phyloP scores from a whole-genome alignment of 2,888 invertebrate species.

The Leptinotarsa juncta region DNA sequence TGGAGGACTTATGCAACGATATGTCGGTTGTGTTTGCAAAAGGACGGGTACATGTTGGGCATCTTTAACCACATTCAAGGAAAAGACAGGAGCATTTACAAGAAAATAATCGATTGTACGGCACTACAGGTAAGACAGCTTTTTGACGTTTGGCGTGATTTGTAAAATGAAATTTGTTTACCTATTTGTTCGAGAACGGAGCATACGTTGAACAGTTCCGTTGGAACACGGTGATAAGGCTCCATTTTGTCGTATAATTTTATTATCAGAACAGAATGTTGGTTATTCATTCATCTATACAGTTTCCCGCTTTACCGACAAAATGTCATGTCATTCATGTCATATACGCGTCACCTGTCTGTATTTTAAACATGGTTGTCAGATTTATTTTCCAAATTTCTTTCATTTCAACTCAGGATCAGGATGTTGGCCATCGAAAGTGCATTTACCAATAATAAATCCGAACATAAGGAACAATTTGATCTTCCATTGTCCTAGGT shows the following conservation, averaged over 20 bases:
- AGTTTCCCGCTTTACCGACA: slow-evolving; percentile 33
- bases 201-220: neutral
- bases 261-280: neutral
- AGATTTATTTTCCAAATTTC: neutral
- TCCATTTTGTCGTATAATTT: neutral
- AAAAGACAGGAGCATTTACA: slow-evolving; percentile 64
- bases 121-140: slow-evolving; percentile 63
- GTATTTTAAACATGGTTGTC: neutral
- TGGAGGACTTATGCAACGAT: slow-evolving; percentile 73
- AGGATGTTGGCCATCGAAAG: too few relatives aligned
- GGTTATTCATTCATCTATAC: neutral
- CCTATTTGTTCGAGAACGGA: neutral
- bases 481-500: too few relatives aligned
- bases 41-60: slow-evolving; percentile 73
- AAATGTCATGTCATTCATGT: slow-evolving; percentile 15
- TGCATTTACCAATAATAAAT: too few relatives aligned
- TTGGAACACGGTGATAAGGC: neutral
- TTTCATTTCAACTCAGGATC: neutral
- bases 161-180: neutral
- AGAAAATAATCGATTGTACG: slow-evolving; percentile 66
- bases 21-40: slow-evolving; percentile 76
- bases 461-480: too few relatives aligned
- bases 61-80: slow-evolving; percentile 71
- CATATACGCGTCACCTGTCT: slow-evolving; percentile 7
- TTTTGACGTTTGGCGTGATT: slow-evolving; percentile 26